phyloP scores from a whole-genome alignment of 1,140 invertebrate genomes.

The Microplitis demolitor region DNA sequence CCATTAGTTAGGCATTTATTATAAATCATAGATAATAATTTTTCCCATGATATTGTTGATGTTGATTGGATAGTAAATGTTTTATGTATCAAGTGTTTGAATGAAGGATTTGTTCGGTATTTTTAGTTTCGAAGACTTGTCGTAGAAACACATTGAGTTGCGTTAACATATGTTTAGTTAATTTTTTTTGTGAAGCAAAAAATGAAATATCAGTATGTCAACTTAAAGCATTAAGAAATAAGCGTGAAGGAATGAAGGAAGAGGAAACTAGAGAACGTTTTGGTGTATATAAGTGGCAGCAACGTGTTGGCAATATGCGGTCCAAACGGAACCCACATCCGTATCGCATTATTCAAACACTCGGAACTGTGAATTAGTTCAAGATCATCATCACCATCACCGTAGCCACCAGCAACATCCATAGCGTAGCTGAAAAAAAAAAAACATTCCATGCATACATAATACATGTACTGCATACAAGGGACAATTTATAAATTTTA shows the following conservation, averaged over 20 bases:
- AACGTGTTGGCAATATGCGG: constrained; percentile 5
- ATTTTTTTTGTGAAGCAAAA: too few relatives aligned
- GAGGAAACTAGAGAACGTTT: neutral
- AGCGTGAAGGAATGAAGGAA: neutral
- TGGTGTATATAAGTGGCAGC: neutral
- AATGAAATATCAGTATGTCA: too few relatives aligned
- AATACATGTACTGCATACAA: neutral
- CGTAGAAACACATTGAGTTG: too few relatives aligned
- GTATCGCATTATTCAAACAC: neutral
- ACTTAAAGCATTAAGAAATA: neutral
- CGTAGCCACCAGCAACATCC: neutral
- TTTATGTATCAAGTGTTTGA: too few relatives aligned
- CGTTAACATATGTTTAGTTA: too few relatives aligned
- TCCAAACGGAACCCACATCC: neutral
- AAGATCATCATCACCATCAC: neutral
- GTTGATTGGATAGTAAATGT: too few relatives aligned
- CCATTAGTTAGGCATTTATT: too few relatives aligned
- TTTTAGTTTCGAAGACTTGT: too few relatives aligned
- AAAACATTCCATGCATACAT: neutral
- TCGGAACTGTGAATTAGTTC: neutral
- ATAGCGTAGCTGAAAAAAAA: neutral
- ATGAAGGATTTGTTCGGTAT: too few relatives aligned
- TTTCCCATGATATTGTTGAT: too few relatives aligned
- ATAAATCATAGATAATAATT: too few relatives aligned
- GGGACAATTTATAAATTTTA: neutral